phyloP scores from a whole-genome alignment of 2,888 invertebrate species.

The Thysanoteuthis rhombus region DNA sequence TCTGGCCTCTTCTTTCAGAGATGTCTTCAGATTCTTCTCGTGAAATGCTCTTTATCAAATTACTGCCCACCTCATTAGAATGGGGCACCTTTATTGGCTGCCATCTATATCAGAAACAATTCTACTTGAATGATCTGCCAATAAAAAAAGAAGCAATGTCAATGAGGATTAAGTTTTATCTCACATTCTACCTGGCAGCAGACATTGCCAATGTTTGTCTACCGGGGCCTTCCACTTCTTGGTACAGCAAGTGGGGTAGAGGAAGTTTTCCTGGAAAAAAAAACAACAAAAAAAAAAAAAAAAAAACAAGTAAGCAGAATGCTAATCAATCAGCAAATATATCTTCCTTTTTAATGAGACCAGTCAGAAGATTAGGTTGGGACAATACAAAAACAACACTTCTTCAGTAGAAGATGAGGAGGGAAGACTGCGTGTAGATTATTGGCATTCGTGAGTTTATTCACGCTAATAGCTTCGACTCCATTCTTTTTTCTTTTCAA shows the following conservation, averaged over 20 bases:
- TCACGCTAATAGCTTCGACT: neutral
- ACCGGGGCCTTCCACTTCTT: too few species aligned
- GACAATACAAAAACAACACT: neutral
- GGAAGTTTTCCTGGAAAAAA: neutral
- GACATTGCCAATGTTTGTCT: neutral
- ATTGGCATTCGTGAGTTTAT: neutral
- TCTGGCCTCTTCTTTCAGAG: neutral
- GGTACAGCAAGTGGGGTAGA: neutral
- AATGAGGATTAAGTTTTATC: conserved; percentile 12
- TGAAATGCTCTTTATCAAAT: neutral
- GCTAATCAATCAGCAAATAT: neutral
- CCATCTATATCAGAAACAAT: neutral
- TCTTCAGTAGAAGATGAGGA: neutral
- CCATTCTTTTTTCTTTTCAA: neutral
- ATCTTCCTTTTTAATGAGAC: neutral
- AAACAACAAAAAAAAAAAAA: neutral
- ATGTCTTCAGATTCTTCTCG: neutral
- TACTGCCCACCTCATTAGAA: neutral
- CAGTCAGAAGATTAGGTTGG: neutral
- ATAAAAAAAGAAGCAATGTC: neutral
- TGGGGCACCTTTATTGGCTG: neutral
- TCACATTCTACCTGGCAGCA: neutral
- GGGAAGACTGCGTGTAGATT: neutral
- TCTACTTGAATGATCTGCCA: neutral
- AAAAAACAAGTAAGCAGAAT: too few species aligned